Conservation (phyloP, 2,797 vertebrate genomes). For the Paramormyrops hopkinsi region DNA sequence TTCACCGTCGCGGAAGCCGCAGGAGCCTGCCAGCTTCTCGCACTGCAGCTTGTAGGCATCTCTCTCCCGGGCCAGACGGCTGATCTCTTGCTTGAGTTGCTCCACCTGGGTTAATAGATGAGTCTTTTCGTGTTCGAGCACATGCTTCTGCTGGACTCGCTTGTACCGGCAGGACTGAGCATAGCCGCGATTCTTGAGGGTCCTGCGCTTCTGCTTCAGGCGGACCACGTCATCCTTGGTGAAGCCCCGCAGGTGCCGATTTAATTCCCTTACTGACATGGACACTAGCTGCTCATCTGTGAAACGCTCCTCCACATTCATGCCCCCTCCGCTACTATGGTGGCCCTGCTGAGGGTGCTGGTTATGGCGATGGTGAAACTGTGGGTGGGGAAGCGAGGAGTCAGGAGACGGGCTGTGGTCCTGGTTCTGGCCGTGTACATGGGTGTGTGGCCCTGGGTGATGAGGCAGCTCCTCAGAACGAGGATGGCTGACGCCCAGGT, state of each 20-base stretch:
- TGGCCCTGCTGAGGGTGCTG: constrained; percentile 52
- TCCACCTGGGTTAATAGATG: constrained; percentile 92
- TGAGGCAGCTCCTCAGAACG: constrained; percentile 67
- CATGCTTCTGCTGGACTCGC: constrained; percentile 94
- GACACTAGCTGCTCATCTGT: constrained; percentile 94
- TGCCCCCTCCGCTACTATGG: constrained; percentile 46
- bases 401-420: constrained; percentile 70
- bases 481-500: constrained; percentile 71
- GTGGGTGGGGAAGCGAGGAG: constrained; percentile 74
- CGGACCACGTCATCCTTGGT: constrained; percentile 95
- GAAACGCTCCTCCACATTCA: constrained; percentile 71
- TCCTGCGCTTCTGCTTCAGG: constrained; percentile 96
- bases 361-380: constrained; percentile 63
- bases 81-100: constrained; percentile 92
- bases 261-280: constrained; percentile 95
- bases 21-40: constrained; percentile 86
- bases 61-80: constrained; percentile 83
- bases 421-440: constrained; percentile 61
- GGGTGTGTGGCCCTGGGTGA: constrained; percentile 50
- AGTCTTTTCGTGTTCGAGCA: constrained; percentile 94
- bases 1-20: constrained; percentile 84
- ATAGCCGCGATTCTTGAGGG: constrained; percentile 96
- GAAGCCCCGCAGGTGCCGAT: constrained; percentile 88
- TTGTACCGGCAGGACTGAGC: constrained; percentile 96
- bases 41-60: constrained; percentile 98